Evolutionary conservation across 1,140 invertebrate species (phyloP), one percentile per base, ranked within the genome.

Genomic region (Zaprionus davidi): DNA sequence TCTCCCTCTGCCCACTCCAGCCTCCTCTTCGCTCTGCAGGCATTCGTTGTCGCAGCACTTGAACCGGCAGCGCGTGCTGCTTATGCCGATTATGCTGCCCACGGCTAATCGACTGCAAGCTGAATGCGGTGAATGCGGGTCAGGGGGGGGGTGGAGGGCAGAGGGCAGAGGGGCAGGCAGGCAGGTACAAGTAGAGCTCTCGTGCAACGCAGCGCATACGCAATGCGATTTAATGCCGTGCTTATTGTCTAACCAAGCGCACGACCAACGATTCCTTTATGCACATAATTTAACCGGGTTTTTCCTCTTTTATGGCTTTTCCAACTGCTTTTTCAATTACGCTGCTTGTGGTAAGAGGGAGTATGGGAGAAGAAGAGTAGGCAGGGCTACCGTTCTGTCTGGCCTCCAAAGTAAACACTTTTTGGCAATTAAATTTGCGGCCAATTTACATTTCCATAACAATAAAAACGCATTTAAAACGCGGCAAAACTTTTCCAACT

Each of bases 341-440:
- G 64, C 74, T 34, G 64, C 59, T 46, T 46, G n/a, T 17, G n/a
- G 41, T 7, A 6, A 17, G 0, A 15, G 4, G 38, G 6, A 15
- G 5, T 5, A 3, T n/a, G n/a, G 6, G 41, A 1, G 41, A 7
- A 2, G 2, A 7, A 7, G 0, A 31, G 31, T 11, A 34, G 9
- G 41, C n/a, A 2, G n/a, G n/a, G 34, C 13, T 31, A 34, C 22
- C 36, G 36, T 44, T 44, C n/a, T 17, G 41, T 44, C 41, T 57
- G 60, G 26, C 31, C 36, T 71, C n/a, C 63, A 88, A 76, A 78
- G 71, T 73, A 88, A 84, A 88, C 80, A 83, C 71, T 83, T 88
- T 86, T 83, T 88, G 81, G 71, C 82, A 88, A 87, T 87, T 87
- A 84, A 88, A 78, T 75, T 81, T 71, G 46, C 71, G 59, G 60